Conservation (phyloP, 1,140 invertebrate species). For the Trichonephila clavata region DNA sequence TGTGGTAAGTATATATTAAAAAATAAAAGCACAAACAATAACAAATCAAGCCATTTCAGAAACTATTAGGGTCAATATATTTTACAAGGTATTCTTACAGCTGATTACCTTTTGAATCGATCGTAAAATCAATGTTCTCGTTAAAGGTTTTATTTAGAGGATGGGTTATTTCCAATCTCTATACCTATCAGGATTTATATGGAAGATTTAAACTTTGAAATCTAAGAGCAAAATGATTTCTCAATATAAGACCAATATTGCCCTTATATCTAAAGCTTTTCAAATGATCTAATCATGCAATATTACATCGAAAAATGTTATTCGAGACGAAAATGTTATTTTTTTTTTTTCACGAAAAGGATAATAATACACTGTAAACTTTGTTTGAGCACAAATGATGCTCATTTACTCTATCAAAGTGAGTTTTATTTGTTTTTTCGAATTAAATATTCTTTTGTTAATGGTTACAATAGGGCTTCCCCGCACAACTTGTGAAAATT, state of each 20-base stretch:
- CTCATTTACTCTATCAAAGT: too few relatives aligned
- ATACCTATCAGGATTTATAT: neutral
- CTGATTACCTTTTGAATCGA: neutral
- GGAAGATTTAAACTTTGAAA: neutral
- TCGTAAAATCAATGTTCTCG: constrained; percentile 3
- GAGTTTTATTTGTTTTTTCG: too few relatives aligned
- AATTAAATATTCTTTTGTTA: too few relatives aligned
- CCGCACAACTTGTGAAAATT: too few relatives aligned
- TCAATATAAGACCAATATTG: neutral
- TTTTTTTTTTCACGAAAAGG: too few relatives aligned
- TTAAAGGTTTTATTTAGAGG: neutral
- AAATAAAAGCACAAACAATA: neutral
- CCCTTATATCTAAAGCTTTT: neutral
- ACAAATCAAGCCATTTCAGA: neutral
- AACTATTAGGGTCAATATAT: neutral
- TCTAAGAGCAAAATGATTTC: neutral
- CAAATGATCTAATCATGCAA: too few relatives aligned
- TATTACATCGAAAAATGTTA: too few relatives aligned
- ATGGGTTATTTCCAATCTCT: neutral
- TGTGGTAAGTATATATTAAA: too few relatives aligned
- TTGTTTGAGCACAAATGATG: too few relatives aligned
- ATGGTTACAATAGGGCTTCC: too few relatives aligned
- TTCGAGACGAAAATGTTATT: too few relatives aligned
- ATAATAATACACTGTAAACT: too few relatives aligned
- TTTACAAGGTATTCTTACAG: neutral